A percentile compares a stretch with the other conserved stretches of the same genome.
These are phyloP conservation scores for Glossosoma conforme DNA, from an alignment of 1,140 invertebrate species.

Conservation along the genomic window DNA sequence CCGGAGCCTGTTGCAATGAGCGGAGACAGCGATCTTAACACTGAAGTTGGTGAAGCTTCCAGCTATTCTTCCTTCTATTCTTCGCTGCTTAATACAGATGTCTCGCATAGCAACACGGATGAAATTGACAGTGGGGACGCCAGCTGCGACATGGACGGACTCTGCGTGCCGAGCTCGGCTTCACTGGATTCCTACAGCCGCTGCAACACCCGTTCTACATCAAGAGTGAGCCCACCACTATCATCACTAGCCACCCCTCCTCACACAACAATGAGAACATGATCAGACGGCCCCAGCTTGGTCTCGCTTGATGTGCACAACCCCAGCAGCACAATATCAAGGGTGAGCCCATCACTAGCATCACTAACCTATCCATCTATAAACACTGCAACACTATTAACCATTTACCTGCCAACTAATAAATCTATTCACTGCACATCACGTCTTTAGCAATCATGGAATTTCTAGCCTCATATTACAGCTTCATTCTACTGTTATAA, in stretches of 20 bases:
- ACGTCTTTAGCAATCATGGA: too few species aligned
- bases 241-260: not conserved
- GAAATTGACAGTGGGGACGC: constrained; percentile 8
- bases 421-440: too few species aligned
- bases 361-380: too few species aligned
- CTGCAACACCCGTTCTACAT: not conserved
- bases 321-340: too few species aligned
- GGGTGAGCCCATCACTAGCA: too few species aligned
- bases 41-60: constrained; percentile 44
- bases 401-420: too few species aligned
- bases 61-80: constrained; percentile 54
- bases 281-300: not conserved
- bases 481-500: too few species aligned
- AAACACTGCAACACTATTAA: too few species aligned
- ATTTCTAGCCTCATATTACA: too few species aligned
- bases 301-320: too few species aligned
- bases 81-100: constrained; percentile 51
- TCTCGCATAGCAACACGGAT: constrained; percentile 5
- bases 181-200: not conserved
- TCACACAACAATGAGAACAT: not conserved
- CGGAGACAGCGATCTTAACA: too few species aligned
- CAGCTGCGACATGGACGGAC: not conserved
- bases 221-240: not conserved
- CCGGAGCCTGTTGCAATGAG: too few species aligned
- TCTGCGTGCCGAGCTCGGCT: not conserved